Conservation (phyloP, 1,140 invertebrate genomes). For the Trialeurodes vaporariorum region DNA sequence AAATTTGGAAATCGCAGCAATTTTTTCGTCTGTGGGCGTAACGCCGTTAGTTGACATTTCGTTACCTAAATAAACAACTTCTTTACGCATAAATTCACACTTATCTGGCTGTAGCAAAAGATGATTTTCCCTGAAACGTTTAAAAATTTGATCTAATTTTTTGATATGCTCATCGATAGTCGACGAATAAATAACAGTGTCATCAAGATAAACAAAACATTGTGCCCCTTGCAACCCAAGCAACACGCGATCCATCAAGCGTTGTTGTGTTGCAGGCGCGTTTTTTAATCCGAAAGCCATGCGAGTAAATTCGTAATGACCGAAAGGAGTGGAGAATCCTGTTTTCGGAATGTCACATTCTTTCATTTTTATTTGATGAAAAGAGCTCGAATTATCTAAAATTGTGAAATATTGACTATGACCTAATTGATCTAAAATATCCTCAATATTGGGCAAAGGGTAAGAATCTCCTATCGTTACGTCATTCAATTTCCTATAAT, state of each 20-base stretch:
- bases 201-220: constrained; percentile 23
- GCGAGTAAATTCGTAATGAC: constrained; percentile 31
- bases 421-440: constrained; percentile 34
- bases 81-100: constrained; percentile 25
- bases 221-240: constrained; percentile 17
- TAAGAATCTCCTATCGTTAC: constrained; percentile 32
- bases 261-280: too few relatives aligned
- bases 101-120: constrained; percentile 25
- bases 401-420: constrained; percentile 34
- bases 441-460: constrained; percentile 42
- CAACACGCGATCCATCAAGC: constrained; percentile 33
- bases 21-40: constrained; percentile 30
- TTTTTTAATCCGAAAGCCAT: constrained; percentile 37
- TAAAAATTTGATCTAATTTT: constrained; percentile 12
- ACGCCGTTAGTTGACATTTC: constrained; percentile 30
- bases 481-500: too few relatives aligned
- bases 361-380: constrained; percentile 38
- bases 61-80: constrained; percentile 33
- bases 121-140: constrained; percentile 6
- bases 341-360: constrained; percentile 35
- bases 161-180: constrained; percentile 11
- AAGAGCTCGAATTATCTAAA: constrained; percentile 39
- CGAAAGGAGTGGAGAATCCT: too few relatives aligned
- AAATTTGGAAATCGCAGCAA: constrained; percentile 29
- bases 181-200: constrained; percentile 15